These are phyloP conservation scores for Anthopleura xanthogrammica DNA, from an alignment of 92 coral and sea anemone species.

Conservation along the genomic window DNA sequence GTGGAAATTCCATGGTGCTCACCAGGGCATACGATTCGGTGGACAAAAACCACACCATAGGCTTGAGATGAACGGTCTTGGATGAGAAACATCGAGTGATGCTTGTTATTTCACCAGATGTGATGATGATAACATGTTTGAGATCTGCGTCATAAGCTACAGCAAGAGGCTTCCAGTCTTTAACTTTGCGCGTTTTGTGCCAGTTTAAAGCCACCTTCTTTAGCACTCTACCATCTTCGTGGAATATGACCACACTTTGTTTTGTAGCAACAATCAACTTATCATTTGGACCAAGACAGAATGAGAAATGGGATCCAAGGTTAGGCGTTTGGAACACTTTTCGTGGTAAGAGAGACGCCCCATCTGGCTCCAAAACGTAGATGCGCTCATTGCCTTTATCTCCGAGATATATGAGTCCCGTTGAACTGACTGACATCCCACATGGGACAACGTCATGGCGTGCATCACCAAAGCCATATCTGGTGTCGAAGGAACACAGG, in stretches of 20 bases:
- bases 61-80: neutral
- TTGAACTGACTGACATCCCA: slow-evolving; percentile 1
- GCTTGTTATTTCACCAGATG: neutral
- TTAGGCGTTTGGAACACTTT: neutral
- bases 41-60: neutral
- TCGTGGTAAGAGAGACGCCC: neutral
- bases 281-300: neutral
- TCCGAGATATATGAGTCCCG: neutral
- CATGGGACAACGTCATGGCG: neutral
- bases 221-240: neutral
- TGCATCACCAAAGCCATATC: neutral
- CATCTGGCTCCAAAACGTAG: neutral
- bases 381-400: neutral
- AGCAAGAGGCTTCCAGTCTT: neutral
- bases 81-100: neutral
- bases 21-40: neutral
- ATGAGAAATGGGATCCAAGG: neutral
- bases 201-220: neutral
- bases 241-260: neutral
- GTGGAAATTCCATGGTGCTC: neutral
- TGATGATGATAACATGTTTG: neutral
- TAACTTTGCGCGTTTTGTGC: neutral
- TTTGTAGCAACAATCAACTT: neutral
- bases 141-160: neutral
- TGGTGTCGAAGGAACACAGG: neutral